Evolutionary conservation across 2,113 vertebrate species (phyloP).

Genomic region (Lagopus leucura): DNA sequence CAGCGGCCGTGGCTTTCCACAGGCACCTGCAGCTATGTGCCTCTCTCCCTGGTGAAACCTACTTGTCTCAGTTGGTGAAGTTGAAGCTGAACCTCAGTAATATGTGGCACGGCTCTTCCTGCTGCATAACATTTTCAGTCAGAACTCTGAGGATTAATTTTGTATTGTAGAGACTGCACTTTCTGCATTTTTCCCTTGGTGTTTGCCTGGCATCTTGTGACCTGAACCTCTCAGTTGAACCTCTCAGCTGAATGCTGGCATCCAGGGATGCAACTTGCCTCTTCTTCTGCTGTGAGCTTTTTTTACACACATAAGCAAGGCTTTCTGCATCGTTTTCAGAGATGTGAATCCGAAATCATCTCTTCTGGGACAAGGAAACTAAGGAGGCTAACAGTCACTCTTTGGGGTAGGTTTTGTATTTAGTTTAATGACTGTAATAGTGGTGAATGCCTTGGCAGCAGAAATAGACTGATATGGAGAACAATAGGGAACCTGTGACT

Average conservation of each 20-base stretch:
- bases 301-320: background rate
- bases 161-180: background rate
- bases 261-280: background rate
- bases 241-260: background rate
- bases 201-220: background rate
- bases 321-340: accelerated
- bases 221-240: slow-evolving; percentile 20
- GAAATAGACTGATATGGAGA: background rate
- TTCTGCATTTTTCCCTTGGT: background rate
- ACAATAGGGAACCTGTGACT: background rate
- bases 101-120: background rate
- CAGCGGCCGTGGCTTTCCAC: background rate
- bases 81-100: background rate
- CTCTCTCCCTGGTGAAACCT: accelerated
- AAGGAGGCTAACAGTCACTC: accelerated
- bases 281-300: background rate
- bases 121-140: background rate
- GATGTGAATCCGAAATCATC: background rate
- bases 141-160: slow-evolving; percentile 26
- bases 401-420: background rate
- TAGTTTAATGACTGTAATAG: background rate
- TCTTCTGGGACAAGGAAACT: background rate
- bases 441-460: background rate
- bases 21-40: background rate
- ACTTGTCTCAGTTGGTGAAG: background rate